Evolutionary conservation across 1,140 invertebrate genomes (phyloP).

Genomic region (Linepithema humile): DNA sequence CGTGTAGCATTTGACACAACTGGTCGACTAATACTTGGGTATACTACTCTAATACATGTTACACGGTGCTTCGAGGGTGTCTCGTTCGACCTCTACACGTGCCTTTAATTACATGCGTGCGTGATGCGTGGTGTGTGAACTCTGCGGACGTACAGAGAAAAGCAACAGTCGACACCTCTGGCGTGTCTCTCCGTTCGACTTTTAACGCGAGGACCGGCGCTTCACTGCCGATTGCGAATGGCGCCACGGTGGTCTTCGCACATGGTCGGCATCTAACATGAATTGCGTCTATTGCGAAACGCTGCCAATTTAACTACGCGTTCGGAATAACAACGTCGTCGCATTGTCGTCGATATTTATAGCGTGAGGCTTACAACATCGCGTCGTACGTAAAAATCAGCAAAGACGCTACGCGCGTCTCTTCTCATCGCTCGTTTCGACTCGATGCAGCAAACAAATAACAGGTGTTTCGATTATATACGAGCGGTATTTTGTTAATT

Average conservation of each 20-base stretch:
- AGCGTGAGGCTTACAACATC: background rate
- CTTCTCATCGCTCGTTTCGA: background rate
- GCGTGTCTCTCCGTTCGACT: constrained; percentile 54
- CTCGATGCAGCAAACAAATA: background rate
- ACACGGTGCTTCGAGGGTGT: constrained; percentile 71
- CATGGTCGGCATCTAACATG: constrained; percentile 16
- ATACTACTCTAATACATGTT: constrained; percentile 65
- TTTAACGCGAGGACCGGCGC: constrained; percentile 1
- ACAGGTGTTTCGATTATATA: background rate
- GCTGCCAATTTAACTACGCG: background rate
- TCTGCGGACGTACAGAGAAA: constrained; percentile 68
- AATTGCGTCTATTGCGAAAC: constrained; percentile 4
- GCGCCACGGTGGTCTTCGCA: constrained; percentile 27
- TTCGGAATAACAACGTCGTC: background rate
- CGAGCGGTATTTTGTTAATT: background rate
- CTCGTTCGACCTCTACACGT: constrained; percentile 71
- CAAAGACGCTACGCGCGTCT: background rate
- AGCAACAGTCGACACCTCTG: constrained; percentile 19
- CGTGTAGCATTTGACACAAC: constrained; percentile 72
- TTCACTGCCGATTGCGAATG: background rate
- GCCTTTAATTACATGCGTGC: constrained; percentile 61
- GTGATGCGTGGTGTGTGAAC: constrained; percentile 44
- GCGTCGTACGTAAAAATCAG: background rate
- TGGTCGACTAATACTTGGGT: constrained; percentile 70
- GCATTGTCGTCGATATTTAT: constrained; percentile 19